These are phyloP conservation scores for Cryptoblepharus egeriae DNA, from an alignment of 2,797 vertebrate genomes.

Conservation along the genomic window DNA sequence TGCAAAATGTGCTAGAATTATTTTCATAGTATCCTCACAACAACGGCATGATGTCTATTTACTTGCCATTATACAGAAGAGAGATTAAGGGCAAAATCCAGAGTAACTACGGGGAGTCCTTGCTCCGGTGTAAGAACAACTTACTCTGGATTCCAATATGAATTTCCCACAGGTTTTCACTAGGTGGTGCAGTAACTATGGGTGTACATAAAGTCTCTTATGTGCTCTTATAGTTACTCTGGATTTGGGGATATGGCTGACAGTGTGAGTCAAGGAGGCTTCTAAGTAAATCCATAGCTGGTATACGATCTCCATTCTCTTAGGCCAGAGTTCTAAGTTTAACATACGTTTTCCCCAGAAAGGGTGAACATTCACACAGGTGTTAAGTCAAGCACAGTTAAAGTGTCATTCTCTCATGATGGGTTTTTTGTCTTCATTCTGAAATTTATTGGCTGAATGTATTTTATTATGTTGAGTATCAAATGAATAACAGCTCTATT, in stretches of 20 bases:
- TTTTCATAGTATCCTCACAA: not conserved
- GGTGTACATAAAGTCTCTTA: no score
- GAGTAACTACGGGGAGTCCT: no score
- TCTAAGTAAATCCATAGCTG: not conserved
- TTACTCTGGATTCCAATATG: no score
- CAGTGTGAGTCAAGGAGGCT: not conserved
- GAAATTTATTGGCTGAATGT: slow-evolving; percentile 4
- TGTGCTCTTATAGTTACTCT: no score
- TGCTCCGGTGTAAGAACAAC: no score
- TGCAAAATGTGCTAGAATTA: not conserved
- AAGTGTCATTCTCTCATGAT: not conserved
- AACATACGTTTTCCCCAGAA: not conserved
- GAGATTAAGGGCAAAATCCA: no score
- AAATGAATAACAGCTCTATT: slow-evolving; percentile 54
- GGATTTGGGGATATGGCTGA: no score
- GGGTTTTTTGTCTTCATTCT: not conserved
- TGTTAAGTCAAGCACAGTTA: not conserved
- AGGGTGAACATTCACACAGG: not conserved
- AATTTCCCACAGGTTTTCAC: no score
- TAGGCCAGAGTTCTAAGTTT: not conserved
- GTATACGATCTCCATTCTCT: not conserved
- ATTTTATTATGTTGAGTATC: slow-evolving; percentile 22
- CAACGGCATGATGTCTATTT: not conserved
- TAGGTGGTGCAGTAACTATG: no score
- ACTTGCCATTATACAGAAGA: not conserved